These are phyloP conservation scores for Chlorops oryzae DNA, from an alignment of 1,140 invertebrate species.

Conservation along the genomic window DNA sequence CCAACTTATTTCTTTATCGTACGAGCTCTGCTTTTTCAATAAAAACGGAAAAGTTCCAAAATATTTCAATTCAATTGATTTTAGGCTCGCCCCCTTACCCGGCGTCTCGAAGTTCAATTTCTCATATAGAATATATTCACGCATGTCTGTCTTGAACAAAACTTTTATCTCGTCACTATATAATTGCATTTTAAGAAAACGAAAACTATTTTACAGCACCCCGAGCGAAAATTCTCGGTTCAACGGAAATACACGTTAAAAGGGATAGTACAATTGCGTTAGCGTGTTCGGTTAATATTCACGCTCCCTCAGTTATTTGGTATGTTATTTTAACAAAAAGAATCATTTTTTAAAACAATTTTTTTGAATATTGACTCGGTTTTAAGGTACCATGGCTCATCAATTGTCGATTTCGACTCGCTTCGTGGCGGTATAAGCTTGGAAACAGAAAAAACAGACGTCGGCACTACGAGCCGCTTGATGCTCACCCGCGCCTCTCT, in stretches of 20 bases:
- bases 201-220: constrained; percentile 76
- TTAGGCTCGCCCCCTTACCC: too few relatives aligned
- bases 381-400: constrained; percentile 66
- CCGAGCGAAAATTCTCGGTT: constrained; percentile 75
- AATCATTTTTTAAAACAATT: too few relatives aligned
- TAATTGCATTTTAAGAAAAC: too few relatives aligned
- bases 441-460: constrained; percentile 84
- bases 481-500: constrained; percentile 79
- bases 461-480: constrained; percentile 80
- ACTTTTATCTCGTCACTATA: neutral
- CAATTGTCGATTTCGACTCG: constrained; percentile 79
- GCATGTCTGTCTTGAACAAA: too few relatives aligned
- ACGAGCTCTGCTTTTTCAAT: too few relatives aligned
- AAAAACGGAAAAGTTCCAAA: too few relatives aligned
- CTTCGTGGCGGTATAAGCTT: constrained; percentile 79
- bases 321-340: constrained; percentile 21
- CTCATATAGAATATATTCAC: too few relatives aligned
- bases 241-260: constrained; percentile 83
- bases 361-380: neutral
- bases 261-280: constrained; percentile 85
- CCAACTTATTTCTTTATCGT: too few relatives aligned
- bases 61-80: too few relatives aligned
- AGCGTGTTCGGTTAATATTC: constrained; percentile 80
- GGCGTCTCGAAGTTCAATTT: too few relatives aligned
- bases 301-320: constrained; percentile 58